Evolutionary conservation across 1,140 invertebrate species (phyloP).

Genomic region (Phymastichus coffea): DNA sequence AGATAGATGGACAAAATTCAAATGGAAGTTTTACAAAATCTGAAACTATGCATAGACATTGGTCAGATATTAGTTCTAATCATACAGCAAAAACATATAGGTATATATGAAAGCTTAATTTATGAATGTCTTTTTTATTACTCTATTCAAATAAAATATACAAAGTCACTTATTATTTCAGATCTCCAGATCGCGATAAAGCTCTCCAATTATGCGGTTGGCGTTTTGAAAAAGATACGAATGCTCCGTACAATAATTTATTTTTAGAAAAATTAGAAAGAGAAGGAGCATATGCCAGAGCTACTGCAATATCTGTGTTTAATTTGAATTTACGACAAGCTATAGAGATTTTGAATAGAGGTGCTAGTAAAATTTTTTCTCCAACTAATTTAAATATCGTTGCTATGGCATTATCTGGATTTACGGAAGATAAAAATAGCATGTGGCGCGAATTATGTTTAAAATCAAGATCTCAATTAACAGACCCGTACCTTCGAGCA

Average conservation of each 20-base stretch:
- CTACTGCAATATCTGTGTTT: conserved; percentile 88
- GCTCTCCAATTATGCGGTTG: conserved; percentile 86
- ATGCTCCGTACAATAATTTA: conserved; percentile 49
- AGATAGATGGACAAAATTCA: conserved; percentile 46
- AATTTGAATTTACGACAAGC: conserved; percentile 81
- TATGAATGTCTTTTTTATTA: neutral
- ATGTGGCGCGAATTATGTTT: conserved; percentile 82
- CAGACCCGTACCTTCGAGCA: conserved; percentile 86
- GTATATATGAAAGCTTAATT: conserved; percentile 31
- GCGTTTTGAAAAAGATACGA: conserved; percentile 70
- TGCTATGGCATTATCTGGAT: conserved; percentile 88
- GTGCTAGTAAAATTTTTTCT: conserved; percentile 54
- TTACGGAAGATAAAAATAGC: conserved; percentile 77
- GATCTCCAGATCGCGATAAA: conserved; percentile 74
- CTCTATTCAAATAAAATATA: conserved; percentile 2
- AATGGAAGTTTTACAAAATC: conserved; percentile 48
- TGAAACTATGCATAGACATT: conserved; percentile 46
- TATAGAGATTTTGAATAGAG: conserved; percentile 80
- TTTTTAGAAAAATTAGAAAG: conserved; percentile 65
- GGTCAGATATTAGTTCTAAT: conserved; percentile 53
- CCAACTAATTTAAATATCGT: conserved; percentile 64
- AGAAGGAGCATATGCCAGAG: conserved; percentile 72
- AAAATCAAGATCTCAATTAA: conserved; percentile 68
- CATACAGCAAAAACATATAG: conserved; percentile 52
- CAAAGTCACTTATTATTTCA: conserved; percentile 45